Evolutionary conservation across 2,113 vertebrate genomes (phyloP), one percentile per base, ranked within the genome.

Genomic region (Bothrops jararaca): DNA sequence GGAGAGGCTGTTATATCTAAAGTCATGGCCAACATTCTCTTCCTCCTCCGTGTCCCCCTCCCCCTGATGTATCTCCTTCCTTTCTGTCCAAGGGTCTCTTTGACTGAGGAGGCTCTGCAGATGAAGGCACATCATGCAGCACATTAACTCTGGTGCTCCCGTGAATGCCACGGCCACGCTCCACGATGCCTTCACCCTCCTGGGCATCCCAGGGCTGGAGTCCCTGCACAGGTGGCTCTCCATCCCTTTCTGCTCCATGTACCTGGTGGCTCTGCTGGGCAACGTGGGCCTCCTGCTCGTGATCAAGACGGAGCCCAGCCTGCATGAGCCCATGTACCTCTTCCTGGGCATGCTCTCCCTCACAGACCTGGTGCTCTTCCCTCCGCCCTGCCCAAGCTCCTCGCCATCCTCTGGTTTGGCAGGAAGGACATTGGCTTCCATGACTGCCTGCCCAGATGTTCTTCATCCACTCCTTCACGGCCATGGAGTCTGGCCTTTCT

Each of bases 361-460:
- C 0, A 8, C 90, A 0, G 94, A 91, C 92, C 89, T 95, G 11
- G 0, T 26, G 3, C 57, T 95, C 11, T 93, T 88, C 0, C 93
- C 87, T 29, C 26, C 0, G 89, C 60, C 0, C 50, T 89, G 92
- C 95, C 95, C 89, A 88, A 42, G 86, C n/a, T 56, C 85, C 91
- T 93, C 91, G 58, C 92, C 3, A 92, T 96, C 2, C 96, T 97
- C 94, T 96, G 96, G 95, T 91, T 96, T 94, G 2, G 4, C 0
- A 90, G 88, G 0, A 57, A 94, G 24, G 93, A 94, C 56, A 96
- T 97, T 22, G 95, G 95, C 90, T 94, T 96, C 0, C 3, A 89
- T 0, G 69, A 93, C 48, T 96, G 97, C 93, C 95, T 96, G 29
- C 64, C 64, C 64, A 69, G 64, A 69, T 69, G 64, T 69, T 69